Evolutionary conservation across 2,888 invertebrate species (phyloP), one percentile per base, ranked within the genome.

Genomic region (Rhamnusium bicolor): DNA sequence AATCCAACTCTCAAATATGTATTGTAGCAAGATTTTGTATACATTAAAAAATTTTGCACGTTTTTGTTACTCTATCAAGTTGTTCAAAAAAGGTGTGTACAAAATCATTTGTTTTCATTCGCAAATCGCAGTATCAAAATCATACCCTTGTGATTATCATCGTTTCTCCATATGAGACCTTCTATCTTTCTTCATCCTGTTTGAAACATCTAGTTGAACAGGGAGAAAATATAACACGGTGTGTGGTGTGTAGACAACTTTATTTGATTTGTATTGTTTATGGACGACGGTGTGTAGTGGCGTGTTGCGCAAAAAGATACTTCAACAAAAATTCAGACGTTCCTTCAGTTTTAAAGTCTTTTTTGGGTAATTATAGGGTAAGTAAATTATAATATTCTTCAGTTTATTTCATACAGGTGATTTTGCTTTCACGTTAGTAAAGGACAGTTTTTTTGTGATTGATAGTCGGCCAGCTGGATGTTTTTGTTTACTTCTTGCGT

Each of bases 261-360:
- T 32, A 72, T 56, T 68, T 21, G 71, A 73, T 73, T 72, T 75
- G 75, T 69, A 81, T 84, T 84, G 85, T 84, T 84, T 85, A 85
- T 85, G 85, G 85, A 84, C 82, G 85, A 81, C 79, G 78, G 74
- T 76, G 77, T 81, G 79, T 82, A 70, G 79, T 81, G 76, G 81
- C 79, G 82, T 85, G 84, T 85, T 85, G 85, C 84, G 85, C 84
- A 86, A 85, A 86, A 85, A 82, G 77, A 68, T 76, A 75, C 79
- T 81, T 80, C 73, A 68, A 60, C 53, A 29, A 75, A 79, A 63
- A 63, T 47, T 65, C 60, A 7, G 27, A 53, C 49, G 29, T 75
- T 71, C 53, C 70, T 47, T 63, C 61, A 49, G 19, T 54, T 76
- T 74, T 70, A 54, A 24, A 51, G 12, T 12, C 27, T 27, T 54